Percentiles rank a stretch among this genome's conserved stretches.
These are phyloP conservation scores for Hemithea aestivaria DNA, from an alignment of 2,888 invertebrate species.

Conservation along the genomic window DNA sequence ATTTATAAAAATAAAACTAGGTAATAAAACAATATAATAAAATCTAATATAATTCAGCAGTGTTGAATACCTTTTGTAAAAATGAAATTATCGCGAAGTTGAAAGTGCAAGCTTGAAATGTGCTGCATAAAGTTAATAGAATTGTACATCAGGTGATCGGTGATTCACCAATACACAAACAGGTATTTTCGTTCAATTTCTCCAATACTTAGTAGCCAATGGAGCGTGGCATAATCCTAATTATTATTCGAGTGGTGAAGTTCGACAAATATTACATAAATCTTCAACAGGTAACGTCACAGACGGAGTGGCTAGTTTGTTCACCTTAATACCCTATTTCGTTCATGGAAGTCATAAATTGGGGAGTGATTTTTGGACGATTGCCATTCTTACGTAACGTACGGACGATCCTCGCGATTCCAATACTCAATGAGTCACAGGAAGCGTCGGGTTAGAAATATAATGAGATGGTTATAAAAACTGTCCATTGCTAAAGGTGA, in stretches of 20 bases:
- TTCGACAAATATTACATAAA: conserved; percentile 28
- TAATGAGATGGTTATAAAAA: conserved; percentile 47
- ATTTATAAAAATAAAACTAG: too few species aligned
- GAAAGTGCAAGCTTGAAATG: too few species aligned
- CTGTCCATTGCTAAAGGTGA: conserved; percentile 43
- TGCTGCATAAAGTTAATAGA: not conserved
- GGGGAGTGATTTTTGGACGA: conserved; percentile 47
- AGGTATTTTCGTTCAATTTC: conserved; percentile 44
- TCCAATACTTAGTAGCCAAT: conserved; percentile 40
- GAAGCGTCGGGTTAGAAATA: conserved; percentile 42
- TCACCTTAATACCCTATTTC: conserved; percentile 46
- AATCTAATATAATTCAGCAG: too few species aligned
- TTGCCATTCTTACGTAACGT: conserved; percentile 55
- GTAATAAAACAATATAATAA: too few species aligned
- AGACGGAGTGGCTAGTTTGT: conserved; percentile 35
- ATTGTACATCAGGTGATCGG: conserved; percentile 32
- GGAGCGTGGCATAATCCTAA: conserved; percentile 35
- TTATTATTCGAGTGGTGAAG: conserved; percentile 30
- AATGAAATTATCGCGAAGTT: too few species aligned
- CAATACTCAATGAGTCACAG: conserved; percentile 43
- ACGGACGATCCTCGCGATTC: conserved; percentile 33
- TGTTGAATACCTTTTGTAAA: too few species aligned
- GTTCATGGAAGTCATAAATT: conserved; percentile 49
- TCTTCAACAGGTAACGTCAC: conserved; percentile 27
- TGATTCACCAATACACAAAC: conserved; percentile 34